phyloP scores from a whole-genome alignment of 2,888 invertebrate genomes.

The Macrostomum cliftonense region DNA sequence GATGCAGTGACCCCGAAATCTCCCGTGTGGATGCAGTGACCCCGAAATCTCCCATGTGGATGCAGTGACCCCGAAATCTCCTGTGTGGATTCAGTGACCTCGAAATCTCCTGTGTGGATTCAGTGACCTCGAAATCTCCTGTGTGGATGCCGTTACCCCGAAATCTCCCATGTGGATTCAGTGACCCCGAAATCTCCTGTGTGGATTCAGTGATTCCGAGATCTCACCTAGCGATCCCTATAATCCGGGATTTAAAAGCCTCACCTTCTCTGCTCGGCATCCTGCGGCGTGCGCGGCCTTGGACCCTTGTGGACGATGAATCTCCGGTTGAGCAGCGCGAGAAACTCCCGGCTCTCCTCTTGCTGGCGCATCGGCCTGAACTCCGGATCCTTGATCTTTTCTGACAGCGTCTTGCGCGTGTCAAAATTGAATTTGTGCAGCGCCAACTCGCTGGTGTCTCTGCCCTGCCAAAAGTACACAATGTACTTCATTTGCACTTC shows the following conservation, averaged over 20 bases:
- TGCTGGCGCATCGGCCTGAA: constrained; percentile 9
- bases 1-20: too few relatives aligned
- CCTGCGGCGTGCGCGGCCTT: constrained; percentile 8
- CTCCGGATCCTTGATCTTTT: constrained; percentile 3
- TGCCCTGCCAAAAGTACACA: constrained; percentile 99
- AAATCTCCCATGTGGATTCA: too few relatives aligned
- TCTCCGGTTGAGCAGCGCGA: constrained; percentile 83
- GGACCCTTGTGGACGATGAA: constrained; percentile 71
- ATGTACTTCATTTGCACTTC: constrained; percentile 70
- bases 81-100: too few relatives aligned
- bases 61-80: too few relatives aligned
- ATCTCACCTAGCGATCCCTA: too few relatives aligned
- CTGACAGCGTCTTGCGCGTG: background rate
- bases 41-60: too few relatives aligned
- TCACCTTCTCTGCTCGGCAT: constrained; percentile 18
- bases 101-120: too few relatives aligned
- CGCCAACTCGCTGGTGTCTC: constrained; percentile 90
- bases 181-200: too few relatives aligned
- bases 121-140: too few relatives aligned
- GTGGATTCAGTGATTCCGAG: too few relatives aligned
- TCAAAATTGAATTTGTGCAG: constrained; percentile 65
- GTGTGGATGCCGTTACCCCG: too few relatives aligned
- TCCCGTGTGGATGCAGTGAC: too few relatives aligned
- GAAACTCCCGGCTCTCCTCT: constrained; percentile 46
- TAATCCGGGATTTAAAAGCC: constrained; percentile 52